Conservation (phyloP, 2,113 vertebrate species). For the Amblyopsis rosae region DNA sequence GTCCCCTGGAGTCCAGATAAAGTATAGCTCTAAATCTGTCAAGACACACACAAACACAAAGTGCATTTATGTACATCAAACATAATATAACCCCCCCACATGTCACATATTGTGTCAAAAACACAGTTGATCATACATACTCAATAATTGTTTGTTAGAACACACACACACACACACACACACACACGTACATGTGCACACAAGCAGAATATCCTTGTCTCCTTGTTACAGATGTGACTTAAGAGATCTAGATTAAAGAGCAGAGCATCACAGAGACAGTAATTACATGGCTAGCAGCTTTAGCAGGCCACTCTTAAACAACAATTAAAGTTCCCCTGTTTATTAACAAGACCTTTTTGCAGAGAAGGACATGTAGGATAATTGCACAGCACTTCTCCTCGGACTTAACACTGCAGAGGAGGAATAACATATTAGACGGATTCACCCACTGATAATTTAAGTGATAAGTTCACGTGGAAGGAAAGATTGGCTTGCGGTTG, state of each 20-base stretch:
- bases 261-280: conserved; percentile 11
- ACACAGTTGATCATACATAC: not conserved
- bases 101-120: not conserved
- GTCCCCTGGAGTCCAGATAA: too few relatives aligned
- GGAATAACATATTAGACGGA: not conserved
- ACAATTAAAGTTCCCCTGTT: conserved; percentile 36
- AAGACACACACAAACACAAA: too few relatives aligned
- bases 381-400: conserved; percentile 15
- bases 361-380: not conserved
- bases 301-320: conserved; percentile 27
- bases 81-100: too few relatives aligned
- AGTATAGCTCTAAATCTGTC: too few relatives aligned
- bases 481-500: not conserved
- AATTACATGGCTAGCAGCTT: conserved; percentile 31
- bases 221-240: not conserved
- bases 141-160: not conserved
- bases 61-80: too few relatives aligned
- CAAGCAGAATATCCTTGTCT: not conserved
- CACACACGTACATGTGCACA: conserved; percentile 7
- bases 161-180: conserved; percentile 26
- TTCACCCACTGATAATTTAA: not conserved
- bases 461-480: not conserved
- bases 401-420: not conserved
- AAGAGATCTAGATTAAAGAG: conserved; percentile 11
- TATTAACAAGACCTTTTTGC: conserved; percentile 1